Base-by-base conservation (phyloP, 1,140 invertebrate species). In the Himalopsyche phryganea region DNA sequence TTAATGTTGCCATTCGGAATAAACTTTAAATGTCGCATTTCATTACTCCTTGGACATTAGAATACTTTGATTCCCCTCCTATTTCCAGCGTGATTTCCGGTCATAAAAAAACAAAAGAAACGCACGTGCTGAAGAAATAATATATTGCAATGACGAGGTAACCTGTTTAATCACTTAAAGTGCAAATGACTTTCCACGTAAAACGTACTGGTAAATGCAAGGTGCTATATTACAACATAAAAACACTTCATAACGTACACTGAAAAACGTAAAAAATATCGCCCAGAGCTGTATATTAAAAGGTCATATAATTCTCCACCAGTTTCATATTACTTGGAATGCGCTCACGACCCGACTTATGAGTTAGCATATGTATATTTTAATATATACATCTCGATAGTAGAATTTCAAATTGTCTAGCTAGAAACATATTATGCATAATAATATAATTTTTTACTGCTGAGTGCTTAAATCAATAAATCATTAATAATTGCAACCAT, bases 51-150 rank as follows among this genome's bases (percentile, higher is more conserved):
- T 23, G 19, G 33, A 38, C 41, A 45, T 45, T 53, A 53, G 40
- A 17, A 44, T 53, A 33, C 52, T 48, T 48, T 48, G 44, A 48
- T 51, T 54, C 50, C 50, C 53, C 60, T 28, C 35, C n/a, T 33
- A 32, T 47, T 56, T 54, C 35, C 60, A 45, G 50, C 60, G 60
- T 63, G 60, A 63, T 63, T 63, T 63, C 55, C 60, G 55, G 60
- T 44, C 50, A 52, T 63, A 63, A 63, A 63, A 45, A 50, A 46
- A 53, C 44, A 50, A 54, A 62, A 40, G 53, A 57, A 58, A 62
- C 49, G 60, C 60, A 62, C 60, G 60, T 62, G 60, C 56, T 17
- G 44, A 47, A 54, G 50, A 63, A 63, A 58, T 63, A 63, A 51
- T 54, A 46, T 57, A 55, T 56, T 57, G 60, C 60, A 57, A 42